phyloP scores from a whole-genome alignment of 2,113 vertebrate species.

The Terrapene triunguis region DNA sequence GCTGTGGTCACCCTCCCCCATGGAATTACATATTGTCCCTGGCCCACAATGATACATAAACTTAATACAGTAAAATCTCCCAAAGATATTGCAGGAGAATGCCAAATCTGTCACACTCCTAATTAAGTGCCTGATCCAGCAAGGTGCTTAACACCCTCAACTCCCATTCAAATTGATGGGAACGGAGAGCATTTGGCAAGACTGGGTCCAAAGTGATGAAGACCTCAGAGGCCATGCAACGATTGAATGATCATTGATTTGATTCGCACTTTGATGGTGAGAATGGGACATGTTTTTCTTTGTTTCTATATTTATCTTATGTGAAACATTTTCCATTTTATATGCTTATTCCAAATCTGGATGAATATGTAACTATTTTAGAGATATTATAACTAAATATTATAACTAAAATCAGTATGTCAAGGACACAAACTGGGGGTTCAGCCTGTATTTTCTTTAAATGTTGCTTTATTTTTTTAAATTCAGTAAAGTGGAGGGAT shows the following conservation, averaged over 20 bases:
- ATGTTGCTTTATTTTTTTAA: neutral
- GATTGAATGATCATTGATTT: neutral
- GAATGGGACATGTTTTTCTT: neutral
- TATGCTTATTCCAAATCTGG: neutral
- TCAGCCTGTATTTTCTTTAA: constrained; percentile 23
- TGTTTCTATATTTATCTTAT: neutral
- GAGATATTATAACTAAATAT: neutral
- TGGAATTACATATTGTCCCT: neutral
- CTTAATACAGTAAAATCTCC: neutral
- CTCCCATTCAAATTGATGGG: neutral
- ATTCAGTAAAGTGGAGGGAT: neutral
- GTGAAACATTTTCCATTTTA: neutral
- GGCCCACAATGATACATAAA: neutral
- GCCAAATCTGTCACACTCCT: neutral
- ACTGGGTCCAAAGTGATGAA: neutral
- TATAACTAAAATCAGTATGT: neutral
- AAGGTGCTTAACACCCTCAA: neutral
- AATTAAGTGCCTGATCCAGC: neutral
- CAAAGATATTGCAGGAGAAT: neutral
- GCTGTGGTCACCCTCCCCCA: neutral
- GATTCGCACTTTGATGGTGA: neutral
- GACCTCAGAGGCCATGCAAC: neutral
- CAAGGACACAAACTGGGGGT: neutral
- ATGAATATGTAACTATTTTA: neutral
- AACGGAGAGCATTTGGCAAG: neutral